Evolutionary conservation across 2,113 vertebrate species (phyloP), one percentile per base, ranked within the genome.

Genomic region (Sminthopsis crassicaudata): DNA sequence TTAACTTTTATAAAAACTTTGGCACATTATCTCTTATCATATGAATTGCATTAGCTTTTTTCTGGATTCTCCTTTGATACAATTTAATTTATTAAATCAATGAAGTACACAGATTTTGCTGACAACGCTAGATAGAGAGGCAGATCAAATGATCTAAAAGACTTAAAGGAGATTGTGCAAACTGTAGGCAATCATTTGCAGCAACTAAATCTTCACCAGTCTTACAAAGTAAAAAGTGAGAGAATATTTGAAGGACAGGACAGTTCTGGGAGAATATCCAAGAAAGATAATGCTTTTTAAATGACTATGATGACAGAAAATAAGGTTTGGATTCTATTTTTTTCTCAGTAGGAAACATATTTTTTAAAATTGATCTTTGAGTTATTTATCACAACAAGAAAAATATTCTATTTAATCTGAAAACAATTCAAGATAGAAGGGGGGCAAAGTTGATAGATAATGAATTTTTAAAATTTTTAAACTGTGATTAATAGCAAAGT

Each of bases 31-130:
- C 46, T 23, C 27, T 84, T 22, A 36, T 50, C 26, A 90, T 90
- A 91, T 95, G 91, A 90, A 89, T 94, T 57, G 67, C 76, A 67
- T 94, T 97, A 96, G 91, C 94, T 96, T 94, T 46, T 91, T 94
- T 96, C 91, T 95, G 95, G 89, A 93, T 97, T 93, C 12, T 95
- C 93, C 91, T 52, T 36, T 96, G 90, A 95, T 97, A 94, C 93
- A 96, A 95, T 96, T 98, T 97, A 98, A 95, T 95, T 97, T 97
- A 97, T 95, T 96, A 93, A 96, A 98, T 98, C 97, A 97, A 98
- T 96, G 96, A 97, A 96, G 84, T 95, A 67, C 50, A 55, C 96
- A 95, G 50, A 95, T 98, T 97, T 53, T 97, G 95, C 98, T 97
- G 97, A 98, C 94, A 97, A 96, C 96, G 98, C 93, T 96, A 92